Percentiles rank a stretch among this genome's conserved stretches.
Evolutionary conservation across 2,113 vertebrate genomes (phyloP).

Genomic region (Sinosuthora webbiana): DNA sequence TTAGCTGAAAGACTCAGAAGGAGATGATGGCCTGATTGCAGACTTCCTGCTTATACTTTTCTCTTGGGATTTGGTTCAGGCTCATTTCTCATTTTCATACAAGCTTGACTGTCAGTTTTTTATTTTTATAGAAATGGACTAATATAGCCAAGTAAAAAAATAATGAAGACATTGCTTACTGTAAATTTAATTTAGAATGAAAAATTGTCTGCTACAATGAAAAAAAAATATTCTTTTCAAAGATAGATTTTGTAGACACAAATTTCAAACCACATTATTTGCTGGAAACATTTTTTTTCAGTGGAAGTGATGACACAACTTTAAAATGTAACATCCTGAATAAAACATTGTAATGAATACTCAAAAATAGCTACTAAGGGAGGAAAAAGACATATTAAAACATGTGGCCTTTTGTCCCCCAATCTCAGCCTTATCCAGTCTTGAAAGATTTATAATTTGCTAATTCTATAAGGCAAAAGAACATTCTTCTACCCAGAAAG

Average conservation of each 20-base stretch:
- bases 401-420: background rate
- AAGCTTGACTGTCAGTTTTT: background rate
- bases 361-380: background rate
- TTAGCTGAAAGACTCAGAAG: background rate
- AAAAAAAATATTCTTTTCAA: background rate
- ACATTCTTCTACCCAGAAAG: background rate
- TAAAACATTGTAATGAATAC: conserved; percentile 2
- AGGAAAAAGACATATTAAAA: background rate
- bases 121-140: conserved; percentile 1
- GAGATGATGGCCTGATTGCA: conserved; percentile 1
- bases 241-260: background rate
- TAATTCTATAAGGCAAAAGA: conserved; percentile 28
- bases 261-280: conserved; percentile 9
- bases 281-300: background rate
- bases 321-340: conserved; percentile 40
- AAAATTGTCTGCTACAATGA: conserved; percentile 14
- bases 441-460: conserved; percentile 54
- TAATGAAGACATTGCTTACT: conserved; percentile 33
- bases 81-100: conserved; percentile 30
- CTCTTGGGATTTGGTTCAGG: background rate
- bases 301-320: conserved; percentile 16
- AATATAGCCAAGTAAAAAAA: conserved; percentile 31
- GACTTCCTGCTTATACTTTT: conserved; percentile 26
- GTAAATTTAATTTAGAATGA: conserved; percentile 51
- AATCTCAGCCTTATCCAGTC: conserved; percentile 11